These are phyloP conservation scores for Cladopsammia gracilis DNA, from an alignment of 64 coral and sea anemone species.

Conservation along the genomic window DNA sequence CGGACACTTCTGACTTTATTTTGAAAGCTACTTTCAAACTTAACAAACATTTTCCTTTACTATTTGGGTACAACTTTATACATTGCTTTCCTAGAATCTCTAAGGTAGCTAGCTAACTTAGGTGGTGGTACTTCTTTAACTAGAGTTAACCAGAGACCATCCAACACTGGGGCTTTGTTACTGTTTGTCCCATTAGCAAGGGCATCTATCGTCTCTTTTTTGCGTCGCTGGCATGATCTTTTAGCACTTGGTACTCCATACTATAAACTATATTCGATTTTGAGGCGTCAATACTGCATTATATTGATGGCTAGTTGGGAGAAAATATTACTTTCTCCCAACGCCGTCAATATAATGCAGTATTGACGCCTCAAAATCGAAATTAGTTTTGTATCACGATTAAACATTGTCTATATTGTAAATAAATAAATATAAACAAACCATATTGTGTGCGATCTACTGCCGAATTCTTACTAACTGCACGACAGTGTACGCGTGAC, in stretches of 20 bases:
- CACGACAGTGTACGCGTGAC: too few species aligned
- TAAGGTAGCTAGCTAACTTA: conserved; percentile 22
- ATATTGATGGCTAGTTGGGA: too few species aligned
- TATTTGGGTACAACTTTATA: conserved; percentile 46
- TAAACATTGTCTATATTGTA: too few species aligned
- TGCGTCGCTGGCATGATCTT: conserved; percentile 51
- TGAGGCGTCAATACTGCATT: too few species aligned
- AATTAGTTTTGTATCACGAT: too few species aligned
- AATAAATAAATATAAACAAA: too few species aligned
- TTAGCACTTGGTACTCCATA: conserved; percentile 38
- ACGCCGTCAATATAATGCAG: too few species aligned
- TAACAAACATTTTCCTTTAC: conserved; percentile 8
- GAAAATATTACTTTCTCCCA: too few species aligned
- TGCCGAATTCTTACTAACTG: too few species aligned
- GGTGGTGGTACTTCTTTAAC: conserved; percentile 48
- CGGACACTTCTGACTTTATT: conserved; percentile 22
- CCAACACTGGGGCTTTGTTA: neutral
- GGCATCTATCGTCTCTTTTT: conserved; percentile 59
- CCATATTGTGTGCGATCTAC: too few species aligned
- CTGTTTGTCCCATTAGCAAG: conserved; percentile 24
- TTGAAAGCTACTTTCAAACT: conserved; percentile 34
- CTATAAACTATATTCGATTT: too few species aligned
- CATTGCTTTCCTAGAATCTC: conserved; percentile 10
- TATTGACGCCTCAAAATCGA: too few species aligned
- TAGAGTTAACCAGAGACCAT: conserved; percentile 53